Percentiles rank a stretch among this genome's conserved stretches.
phyloP scores from a whole-genome alignment of 2,797 vertebrate genomes.

The Prunella strophiata region DNA sequence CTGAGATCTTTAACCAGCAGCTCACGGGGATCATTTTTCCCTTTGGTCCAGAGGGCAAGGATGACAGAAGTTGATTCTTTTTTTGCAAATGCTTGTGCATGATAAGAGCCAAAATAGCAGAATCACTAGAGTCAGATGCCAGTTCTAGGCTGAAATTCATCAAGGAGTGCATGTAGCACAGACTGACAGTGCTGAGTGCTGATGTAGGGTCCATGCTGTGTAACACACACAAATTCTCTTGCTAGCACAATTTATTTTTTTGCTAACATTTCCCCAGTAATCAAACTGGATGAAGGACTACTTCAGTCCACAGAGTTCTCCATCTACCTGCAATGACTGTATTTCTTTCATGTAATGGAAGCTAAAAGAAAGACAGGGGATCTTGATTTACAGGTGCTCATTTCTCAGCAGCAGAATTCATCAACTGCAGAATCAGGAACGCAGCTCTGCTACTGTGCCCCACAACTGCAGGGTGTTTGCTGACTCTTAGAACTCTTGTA shows the following conservation, averaged over 20 bases:
- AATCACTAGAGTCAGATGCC: neutral
- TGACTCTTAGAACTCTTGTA: neutral
- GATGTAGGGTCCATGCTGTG: neutral
- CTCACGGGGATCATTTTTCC: neutral
- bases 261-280: neutral
- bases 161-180: neutral
- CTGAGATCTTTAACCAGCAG: neutral
- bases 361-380: neutral
- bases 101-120: neutral
- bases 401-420: constrained; percentile 2
- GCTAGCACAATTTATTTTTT: neutral
- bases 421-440: neutral
- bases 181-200: neutral
- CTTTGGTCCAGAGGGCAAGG: neutral
- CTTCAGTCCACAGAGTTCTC: neutral
- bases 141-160: neutral
- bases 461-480: neutral
- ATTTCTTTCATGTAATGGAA: neutral
- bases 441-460: neutral
- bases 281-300: neutral
- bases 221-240: neutral
- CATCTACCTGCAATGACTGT: neutral
- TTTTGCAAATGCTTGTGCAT: neutral
- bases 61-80: neutral
- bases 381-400: neutral